phyloP scores from a whole-genome alignment of 2,113 vertebrate species.

The Campylomormyrus numenius region DNA sequence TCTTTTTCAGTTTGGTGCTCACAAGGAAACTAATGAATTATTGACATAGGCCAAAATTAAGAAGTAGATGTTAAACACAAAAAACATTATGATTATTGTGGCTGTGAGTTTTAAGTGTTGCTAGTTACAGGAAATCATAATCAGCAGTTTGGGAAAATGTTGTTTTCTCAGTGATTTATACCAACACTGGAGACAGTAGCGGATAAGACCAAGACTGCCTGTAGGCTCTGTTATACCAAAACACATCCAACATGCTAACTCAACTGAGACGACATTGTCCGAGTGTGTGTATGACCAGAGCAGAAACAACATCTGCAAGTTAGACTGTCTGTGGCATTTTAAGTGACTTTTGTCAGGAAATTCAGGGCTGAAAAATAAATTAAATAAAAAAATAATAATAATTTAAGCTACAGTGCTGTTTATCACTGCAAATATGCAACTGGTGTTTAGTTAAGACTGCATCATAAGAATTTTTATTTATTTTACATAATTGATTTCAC shows the following conservation, averaged over 20 bases:
- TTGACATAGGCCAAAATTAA: not conserved
- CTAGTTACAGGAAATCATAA: not conserved
- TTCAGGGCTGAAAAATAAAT: not conserved
- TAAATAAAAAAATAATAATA: not conserved
- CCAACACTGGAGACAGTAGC: not conserved
- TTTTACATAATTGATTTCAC: not conserved
- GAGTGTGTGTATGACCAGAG: not conserved
- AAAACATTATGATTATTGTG: not conserved
- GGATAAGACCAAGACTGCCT: not conserved
- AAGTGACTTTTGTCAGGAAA: not conserved
- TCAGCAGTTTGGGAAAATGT: not conserved
- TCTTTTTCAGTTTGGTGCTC: not conserved
- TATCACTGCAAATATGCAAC: not conserved
- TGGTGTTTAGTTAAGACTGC: not conserved
- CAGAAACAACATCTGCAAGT: not conserved
- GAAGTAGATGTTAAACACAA: not conserved
- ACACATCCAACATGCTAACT: not conserved
- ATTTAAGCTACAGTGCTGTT: not conserved
- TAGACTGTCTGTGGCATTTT: not conserved
- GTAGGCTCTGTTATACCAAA: not conserved
- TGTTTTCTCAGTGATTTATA: not conserved
- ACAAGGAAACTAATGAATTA: not conserved
- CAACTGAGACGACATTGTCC: not conserved
- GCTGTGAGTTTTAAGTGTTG: not conserved
- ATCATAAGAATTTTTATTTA: not conserved